Base-by-base conservation (phyloP, 1,140 invertebrate species). In the Drosophila aff. region DNA sequence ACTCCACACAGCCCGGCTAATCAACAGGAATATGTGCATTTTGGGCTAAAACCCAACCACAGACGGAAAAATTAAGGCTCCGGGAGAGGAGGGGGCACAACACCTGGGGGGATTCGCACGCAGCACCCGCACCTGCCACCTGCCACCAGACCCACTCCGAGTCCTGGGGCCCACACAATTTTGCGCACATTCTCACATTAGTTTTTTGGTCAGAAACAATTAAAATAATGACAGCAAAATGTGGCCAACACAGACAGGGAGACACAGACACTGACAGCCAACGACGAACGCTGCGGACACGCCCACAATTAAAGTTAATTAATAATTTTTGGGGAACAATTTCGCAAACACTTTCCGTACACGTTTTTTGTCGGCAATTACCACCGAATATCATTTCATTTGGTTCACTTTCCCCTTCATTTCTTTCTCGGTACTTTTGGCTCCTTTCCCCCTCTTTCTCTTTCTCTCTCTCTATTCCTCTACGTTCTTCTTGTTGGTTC, bases 191-290 rank as follows among this genome's bases (percentile, higher is more conserved):
- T 64, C 65, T 62, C 64, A 67, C 60, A 75, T 60, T 72, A 84
- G 65, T 83, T 79, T 80, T 79, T 71, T 75, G 62, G 67, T 63
- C 61, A 28, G 43, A 64, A 72, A 78, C 86, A 91, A 83, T 87
- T 87, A 87, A 86, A 87, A 64, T 87, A 81, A 79, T 85, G 73
- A 53, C 78, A 76, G 49, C 66, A 31, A 72, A 62, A 64, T 67
- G 52, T 65, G 61, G 49, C 40, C 47, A n/a, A 40, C 36, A 23
- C 53, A 10, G n/a, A 38, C 28, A 33, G 16, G 46, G 18, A 38
- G 3, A 53, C 50, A 36, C 15, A 23, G 5, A 11, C 53, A 46
- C 55, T 15, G 44, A 64, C 72, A 55, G 28, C n/a, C 41, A 23
- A 38, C 50, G 16, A 63, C 74, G 41, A 26, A 66, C n/a, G 44